These are phyloP conservation scores for Pygathrix nemaeus DNA, from an alignment of 2,113 vertebrate genomes.

Conservation along the genomic window DNA sequence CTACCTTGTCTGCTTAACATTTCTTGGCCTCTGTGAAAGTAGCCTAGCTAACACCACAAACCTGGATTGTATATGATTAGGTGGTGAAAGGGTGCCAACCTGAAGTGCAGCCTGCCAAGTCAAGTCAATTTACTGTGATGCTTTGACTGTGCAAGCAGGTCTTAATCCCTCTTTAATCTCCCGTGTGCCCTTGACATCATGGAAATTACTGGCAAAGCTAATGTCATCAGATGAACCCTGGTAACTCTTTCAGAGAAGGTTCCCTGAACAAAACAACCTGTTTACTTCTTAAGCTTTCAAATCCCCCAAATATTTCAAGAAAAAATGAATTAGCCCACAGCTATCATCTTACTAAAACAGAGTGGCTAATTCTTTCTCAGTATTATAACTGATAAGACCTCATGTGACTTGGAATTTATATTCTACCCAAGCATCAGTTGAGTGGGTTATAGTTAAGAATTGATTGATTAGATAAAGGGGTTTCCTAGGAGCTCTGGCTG, in stretches of 20 bases:
- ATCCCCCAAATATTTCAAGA: constrained; percentile 67
- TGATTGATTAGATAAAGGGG: constrained; percentile 82
- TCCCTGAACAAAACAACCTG: constrained; percentile 75
- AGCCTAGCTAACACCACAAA: constrained; percentile 76
- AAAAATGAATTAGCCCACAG: constrained; percentile 64
- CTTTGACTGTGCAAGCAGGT: constrained; percentile 81
- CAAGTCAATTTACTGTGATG: constrained; percentile 84
- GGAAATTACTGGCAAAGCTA: constrained; percentile 85
- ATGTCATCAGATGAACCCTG: constrained; percentile 83
- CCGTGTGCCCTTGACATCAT: constrained; percentile 86
- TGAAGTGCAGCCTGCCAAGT: constrained; percentile 81
- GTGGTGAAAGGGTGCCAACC: constrained; percentile 83
- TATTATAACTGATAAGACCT: constrained; percentile 64
- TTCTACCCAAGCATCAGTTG: constrained; percentile 65
- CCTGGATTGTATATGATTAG: constrained; percentile 82
- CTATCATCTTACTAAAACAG: constrained; percentile 74
- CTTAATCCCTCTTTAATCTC: constrained; percentile 86
- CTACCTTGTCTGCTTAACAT: constrained; percentile 82
- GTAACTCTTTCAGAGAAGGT: constrained; percentile 83
- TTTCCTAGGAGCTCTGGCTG: constrained; percentile 76
- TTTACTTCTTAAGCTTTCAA: constrained; percentile 75
- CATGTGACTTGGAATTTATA: constrained; percentile 71
- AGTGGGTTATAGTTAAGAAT: constrained; percentile 77
- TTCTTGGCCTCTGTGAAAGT: constrained; percentile 76
- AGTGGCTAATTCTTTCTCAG: constrained; percentile 73